Conservation (phyloP, 2,888 invertebrate genomes). For the Melanotus villosus region DNA sequence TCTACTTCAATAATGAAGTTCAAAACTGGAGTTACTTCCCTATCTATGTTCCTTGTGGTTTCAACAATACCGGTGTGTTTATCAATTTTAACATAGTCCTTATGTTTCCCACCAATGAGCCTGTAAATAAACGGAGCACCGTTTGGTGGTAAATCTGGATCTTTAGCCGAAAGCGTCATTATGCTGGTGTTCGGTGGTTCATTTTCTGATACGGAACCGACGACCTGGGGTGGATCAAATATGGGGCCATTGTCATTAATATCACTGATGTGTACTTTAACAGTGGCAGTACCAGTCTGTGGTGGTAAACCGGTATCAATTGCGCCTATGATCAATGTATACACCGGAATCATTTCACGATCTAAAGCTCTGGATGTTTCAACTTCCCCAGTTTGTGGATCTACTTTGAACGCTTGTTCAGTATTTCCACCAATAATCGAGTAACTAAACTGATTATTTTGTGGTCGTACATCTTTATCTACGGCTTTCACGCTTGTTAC, state of each 20-base stretch:
- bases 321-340: conserved; percentile 86
- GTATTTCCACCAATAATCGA: conserved; percentile 89
- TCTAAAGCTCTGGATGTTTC: conserved; percentile 84
- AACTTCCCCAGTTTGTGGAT: conserved; percentile 88
- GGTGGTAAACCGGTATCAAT: conserved; percentile 92
- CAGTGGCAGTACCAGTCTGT: conserved; percentile 91
- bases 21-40: conserved; percentile 84
- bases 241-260: conserved; percentile 95
- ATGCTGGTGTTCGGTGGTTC: conserved; percentile 87
- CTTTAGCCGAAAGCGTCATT: conserved; percentile 88
- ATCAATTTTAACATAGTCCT: conserved; percentile 82
- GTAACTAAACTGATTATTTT: conserved; percentile 93
- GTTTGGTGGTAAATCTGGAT: conserved; percentile 91
- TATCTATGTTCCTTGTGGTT: conserved; percentile 85
- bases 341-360: conserved; percentile 83
- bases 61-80: conserved; percentile 85
- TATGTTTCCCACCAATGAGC: conserved; percentile 84
- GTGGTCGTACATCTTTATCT: conserved; percentile 92
- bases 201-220: conserved; percentile 89
- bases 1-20: conserved; percentile 87
- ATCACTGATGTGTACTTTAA: conserved; percentile 85
- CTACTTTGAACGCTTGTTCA: conserved; percentile 89
- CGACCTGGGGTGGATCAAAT: conserved; percentile 79
- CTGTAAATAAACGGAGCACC: conserved; percentile 91
- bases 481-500: conserved; percentile 86